Evolutionary conservation across 2,113 vertebrate genomes (phyloP).

Genomic region (Myiagra hebetior): DNA sequence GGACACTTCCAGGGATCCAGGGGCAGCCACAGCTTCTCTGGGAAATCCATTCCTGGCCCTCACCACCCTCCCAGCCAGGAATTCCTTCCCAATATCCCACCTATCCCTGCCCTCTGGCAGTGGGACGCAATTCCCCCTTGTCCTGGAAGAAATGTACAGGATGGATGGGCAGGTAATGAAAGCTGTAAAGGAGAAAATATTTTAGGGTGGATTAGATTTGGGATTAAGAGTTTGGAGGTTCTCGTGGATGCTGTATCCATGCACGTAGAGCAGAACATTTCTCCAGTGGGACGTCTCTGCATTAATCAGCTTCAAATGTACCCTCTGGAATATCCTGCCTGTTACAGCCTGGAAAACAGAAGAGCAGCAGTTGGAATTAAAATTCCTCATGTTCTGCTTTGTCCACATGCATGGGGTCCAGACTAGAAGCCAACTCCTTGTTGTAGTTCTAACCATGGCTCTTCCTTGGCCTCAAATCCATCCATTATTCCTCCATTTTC

Average conservation of each 20-base stretch:
- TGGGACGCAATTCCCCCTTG: not conserved
- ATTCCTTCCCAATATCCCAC: not conserved
- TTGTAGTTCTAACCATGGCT: not conserved
- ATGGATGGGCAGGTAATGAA: accelerated
- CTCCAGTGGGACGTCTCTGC: not conserved
- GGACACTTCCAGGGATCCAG: not conserved
- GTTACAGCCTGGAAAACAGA: not conserved
- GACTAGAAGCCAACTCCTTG: not conserved
- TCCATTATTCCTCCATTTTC: not conserved
- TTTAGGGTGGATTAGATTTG: not conserved
- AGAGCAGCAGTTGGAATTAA: not conserved
- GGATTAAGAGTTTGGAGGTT: not conserved
- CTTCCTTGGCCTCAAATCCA: not conserved
- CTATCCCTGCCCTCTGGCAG: accelerated
- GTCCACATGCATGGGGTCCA: not conserved
- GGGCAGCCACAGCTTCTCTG: not conserved
- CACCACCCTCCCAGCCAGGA: accelerated
- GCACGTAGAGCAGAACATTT: not conserved
- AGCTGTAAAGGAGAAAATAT: not conserved
- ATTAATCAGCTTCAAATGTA: not conserved
- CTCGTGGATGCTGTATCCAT: not conserved
- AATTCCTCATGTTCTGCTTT: not conserved
- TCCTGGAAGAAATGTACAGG: not conserved
- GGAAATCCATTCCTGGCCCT: not conserved
- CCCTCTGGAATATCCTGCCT: not conserved